Conservation (phyloP, 1,140 invertebrate genomes). For the Acromyrmex charruanus region DNA sequence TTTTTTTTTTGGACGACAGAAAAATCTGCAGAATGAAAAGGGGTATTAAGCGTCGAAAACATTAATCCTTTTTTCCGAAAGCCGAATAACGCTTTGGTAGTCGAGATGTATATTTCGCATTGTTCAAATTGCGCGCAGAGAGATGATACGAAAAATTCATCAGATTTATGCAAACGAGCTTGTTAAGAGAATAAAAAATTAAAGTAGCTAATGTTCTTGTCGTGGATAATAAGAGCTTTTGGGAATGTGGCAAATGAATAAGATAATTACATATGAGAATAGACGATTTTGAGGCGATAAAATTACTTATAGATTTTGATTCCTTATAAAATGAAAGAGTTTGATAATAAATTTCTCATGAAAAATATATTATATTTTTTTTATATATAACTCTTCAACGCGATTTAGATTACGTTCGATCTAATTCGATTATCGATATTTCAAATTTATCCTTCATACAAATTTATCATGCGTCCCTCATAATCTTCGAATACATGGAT, state of each 20-base stretch:
- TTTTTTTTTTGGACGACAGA: background rate
- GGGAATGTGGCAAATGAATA: background rate
- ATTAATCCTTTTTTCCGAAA: constrained; percentile 33
- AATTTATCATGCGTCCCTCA: background rate
- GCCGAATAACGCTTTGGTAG: background rate
- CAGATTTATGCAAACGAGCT: constrained; percentile 24
- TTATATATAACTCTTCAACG: background rate
- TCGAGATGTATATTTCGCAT: constrained; percentile 19
- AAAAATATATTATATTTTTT: background rate
- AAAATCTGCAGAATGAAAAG: constrained; percentile 23
- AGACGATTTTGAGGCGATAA: background rate
- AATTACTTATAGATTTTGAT: background rate
- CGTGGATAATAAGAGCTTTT: constrained; percentile 1
- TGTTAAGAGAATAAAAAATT: constrained; percentile 27
- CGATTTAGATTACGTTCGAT: background rate
- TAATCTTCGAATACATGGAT: background rate
- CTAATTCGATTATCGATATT: background rate
- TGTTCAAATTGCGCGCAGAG: background rate
- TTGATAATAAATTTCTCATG: background rate
- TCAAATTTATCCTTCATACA: constrained; percentile 9
- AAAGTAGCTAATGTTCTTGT: background rate
- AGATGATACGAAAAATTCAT: constrained; percentile 44
- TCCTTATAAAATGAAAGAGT: background rate
- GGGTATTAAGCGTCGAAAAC: constrained; percentile 28
- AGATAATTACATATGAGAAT: background rate